phyloP scores from a whole-genome alignment of 2,888 invertebrate species.

The Erebia epiphron region DNA sequence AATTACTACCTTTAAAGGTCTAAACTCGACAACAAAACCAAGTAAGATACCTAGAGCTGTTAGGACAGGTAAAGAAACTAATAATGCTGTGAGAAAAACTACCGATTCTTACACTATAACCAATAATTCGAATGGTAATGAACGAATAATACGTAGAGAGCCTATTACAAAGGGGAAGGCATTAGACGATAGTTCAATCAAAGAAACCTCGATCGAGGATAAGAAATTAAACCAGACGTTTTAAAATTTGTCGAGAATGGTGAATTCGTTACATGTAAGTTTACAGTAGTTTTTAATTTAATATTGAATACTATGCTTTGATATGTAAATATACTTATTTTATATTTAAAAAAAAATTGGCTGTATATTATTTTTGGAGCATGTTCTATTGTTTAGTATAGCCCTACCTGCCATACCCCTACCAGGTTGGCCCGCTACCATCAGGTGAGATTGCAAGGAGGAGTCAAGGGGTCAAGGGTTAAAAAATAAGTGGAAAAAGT shows the following conservation, averaged over 20 bases:
- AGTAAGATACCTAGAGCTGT: slow-evolving; percentile 55
- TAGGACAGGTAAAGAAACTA: slow-evolving; percentile 26
- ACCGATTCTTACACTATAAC: not conserved
- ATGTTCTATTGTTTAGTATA: too few relatives aligned
- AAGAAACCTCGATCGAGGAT: slow-evolving; percentile 23
- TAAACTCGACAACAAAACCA: slow-evolving; percentile 37
- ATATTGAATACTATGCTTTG: slow-evolving; percentile 14
- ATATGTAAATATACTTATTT: slow-evolving; percentile 9
- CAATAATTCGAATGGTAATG: slow-evolving; percentile 5
- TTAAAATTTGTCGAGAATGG: slow-evolving; percentile 8
- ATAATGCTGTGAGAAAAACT: not conserved
- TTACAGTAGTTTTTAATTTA: slow-evolving; percentile 20
- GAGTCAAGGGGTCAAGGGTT: too few relatives aligned
- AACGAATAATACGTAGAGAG: slow-evolving; percentile 16
- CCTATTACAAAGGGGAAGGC: slow-evolving; percentile 18
- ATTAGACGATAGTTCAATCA: slow-evolving; percentile 39
- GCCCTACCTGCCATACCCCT: too few relatives aligned
- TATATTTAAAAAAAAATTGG: not conserved
- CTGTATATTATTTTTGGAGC: not conserved
- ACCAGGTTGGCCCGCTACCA: too few relatives aligned
- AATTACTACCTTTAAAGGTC: slow-evolving; percentile 39
- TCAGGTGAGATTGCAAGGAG: too few relatives aligned
- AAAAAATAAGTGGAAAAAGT: too few relatives aligned
- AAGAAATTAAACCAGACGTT: slow-evolving; percentile 40
- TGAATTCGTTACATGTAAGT: slow-evolving; percentile 10